Evolutionary conservation across 2,888 invertebrate species (phyloP).

Genomic region (Taenaris catops): DNA sequence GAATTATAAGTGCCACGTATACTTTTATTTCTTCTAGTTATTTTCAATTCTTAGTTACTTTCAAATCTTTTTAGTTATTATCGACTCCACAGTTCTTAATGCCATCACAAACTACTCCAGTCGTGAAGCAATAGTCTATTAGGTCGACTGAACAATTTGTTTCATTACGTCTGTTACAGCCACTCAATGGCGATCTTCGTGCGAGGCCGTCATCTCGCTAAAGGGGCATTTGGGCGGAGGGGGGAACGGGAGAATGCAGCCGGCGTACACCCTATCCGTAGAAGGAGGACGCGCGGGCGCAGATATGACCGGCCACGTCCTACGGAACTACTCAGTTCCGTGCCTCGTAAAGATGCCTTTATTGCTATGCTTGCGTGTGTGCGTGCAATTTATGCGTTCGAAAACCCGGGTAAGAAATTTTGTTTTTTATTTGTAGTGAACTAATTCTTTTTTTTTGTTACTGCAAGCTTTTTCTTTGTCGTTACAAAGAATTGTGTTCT

Average conservation of each 20-base stretch:
- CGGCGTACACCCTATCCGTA: too few species aligned
- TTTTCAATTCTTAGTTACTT: too few species aligned
- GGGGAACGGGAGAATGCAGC: too few species aligned
- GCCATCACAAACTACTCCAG: constrained; percentile 63
- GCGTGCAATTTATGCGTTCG: constrained; percentile 47
- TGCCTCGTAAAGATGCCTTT: constrained; percentile 59
- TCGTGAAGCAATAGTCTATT: constrained; percentile 51
- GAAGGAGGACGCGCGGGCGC: too few species aligned
- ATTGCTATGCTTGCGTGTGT: constrained; percentile 39
- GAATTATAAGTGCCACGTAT: too few species aligned
- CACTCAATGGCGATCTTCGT: constrained; percentile 34
- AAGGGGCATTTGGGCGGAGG: too few species aligned
- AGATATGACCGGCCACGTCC: constrained; percentile 29
- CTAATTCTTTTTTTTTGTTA: constrained; percentile 17
- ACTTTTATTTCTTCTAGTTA: too few species aligned
- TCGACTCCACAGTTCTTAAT: constrained; percentile 62
- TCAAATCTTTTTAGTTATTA: constrained; percentile 43
- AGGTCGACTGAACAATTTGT: constrained; percentile 38
- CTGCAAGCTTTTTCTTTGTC: constrained; percentile 5
- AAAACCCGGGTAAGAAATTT: constrained; percentile 30
- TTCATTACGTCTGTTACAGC: constrained; percentile 44
- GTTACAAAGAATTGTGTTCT: too few species aligned
- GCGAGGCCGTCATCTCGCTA: too few species aligned
- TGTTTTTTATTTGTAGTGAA: constrained; percentile 24
- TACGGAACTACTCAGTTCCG: constrained; percentile 44